Evolutionary conservation across 2,113 vertebrate species (phyloP).

Genomic region (Pelecanus crispus): DNA sequence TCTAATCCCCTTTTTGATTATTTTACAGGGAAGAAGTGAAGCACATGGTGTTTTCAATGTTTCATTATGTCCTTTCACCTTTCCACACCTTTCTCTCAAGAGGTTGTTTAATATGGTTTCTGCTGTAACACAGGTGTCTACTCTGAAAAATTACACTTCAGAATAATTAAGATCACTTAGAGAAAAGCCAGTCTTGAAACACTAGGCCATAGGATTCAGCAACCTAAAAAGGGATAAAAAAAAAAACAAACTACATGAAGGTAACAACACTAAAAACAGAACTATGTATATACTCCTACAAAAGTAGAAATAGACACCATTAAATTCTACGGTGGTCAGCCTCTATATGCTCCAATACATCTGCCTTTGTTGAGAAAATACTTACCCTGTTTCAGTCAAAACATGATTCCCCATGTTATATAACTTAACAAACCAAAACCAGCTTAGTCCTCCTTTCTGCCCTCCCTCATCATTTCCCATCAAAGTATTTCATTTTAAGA

Average conservation of each 20-base stretch:
- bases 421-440: not conserved
- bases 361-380: constrained; percentile 28
- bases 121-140: not conserved
- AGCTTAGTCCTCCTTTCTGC: not conserved
- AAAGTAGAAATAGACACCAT: not conserved
- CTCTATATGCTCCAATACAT: not conserved
- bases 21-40: not conserved
- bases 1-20: not conserved
- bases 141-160: not conserved
- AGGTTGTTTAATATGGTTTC: not conserved
- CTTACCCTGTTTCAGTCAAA: constrained; percentile 28
- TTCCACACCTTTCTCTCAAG: not conserved
- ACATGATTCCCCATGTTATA: not conserved
- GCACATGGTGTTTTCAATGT: not conserved
- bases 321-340: not conserved
- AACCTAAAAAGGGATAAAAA: not conserved
- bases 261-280: not conserved
- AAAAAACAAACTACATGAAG: not conserved
- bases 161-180: not conserved
- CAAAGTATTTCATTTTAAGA: not conserved
- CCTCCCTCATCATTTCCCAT: not conserved
- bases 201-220: not conserved
- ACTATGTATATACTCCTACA: not conserved
- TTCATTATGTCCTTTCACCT: not conserved
- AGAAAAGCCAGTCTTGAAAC: not conserved